phyloP scores from a whole-genome alignment of 2,888 invertebrate species.

The Busseola fusca region DNA sequence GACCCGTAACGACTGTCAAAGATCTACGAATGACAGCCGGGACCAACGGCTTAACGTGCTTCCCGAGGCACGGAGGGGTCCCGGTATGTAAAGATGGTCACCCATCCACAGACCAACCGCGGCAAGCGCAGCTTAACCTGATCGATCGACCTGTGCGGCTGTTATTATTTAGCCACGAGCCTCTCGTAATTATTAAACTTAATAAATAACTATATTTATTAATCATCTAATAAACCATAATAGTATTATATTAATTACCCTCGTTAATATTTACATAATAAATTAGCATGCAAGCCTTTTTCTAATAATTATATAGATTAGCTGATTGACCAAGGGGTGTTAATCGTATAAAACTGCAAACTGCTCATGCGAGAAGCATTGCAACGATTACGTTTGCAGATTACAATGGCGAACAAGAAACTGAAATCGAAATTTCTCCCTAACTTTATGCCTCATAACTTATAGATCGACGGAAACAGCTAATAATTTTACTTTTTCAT shows the following conservation, averaged over 20 bases:
- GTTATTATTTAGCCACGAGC: too few relatives aligned
- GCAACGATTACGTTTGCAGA: conserved; percentile 25
- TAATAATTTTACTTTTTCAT: conserved; percentile 1
- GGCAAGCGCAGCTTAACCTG: too few relatives aligned
- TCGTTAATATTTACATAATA: neutral
- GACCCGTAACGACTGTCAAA: too few relatives aligned
- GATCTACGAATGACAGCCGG: too few relatives aligned
- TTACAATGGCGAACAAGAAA: conserved; percentile 39
- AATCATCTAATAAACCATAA: neutral
- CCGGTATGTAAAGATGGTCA: too few relatives aligned
- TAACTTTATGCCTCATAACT: conserved; percentile 10
- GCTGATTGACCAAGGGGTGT: conserved; percentile 1
- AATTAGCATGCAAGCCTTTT: conserved; percentile 15
- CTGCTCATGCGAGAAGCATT: conserved; percentile 33
- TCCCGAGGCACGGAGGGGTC: too few relatives aligned
- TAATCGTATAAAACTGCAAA: conserved; percentile 27
- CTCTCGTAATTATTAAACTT: too few relatives aligned
- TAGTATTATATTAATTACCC: neutral
- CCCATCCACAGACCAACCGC: too few relatives aligned
- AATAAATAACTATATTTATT: neutral
- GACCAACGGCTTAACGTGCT: too few relatives aligned
- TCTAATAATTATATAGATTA: conserved; percentile 30
- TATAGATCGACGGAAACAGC: conserved; percentile 15
- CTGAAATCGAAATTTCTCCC: conserved; percentile 19
- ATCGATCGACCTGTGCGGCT: too few relatives aligned